phyloP scores from a whole-genome alignment of 92 coral and sea anemone genomes.

The Micromussa lordhowensis region DNA sequence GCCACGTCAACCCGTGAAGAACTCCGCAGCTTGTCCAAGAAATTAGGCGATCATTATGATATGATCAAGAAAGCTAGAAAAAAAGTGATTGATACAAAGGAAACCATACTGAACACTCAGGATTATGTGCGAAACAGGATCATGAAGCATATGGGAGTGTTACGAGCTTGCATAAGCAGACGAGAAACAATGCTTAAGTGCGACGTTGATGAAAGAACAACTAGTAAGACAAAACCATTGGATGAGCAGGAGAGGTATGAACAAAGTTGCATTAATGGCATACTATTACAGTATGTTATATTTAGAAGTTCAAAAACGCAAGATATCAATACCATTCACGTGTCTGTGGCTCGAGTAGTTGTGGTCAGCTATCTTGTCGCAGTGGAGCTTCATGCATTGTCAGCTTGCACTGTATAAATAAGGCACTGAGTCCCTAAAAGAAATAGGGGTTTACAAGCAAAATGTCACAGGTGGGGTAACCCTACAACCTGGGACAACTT shows the following conservation, averaged over 20 bases:
- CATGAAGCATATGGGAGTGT: constrained; percentile 59
- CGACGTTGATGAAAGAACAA: constrained; percentile 58
- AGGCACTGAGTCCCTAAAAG: no score
- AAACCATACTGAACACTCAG: constrained; percentile 56
- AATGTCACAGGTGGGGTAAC: no score
- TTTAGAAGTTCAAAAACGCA: no score
- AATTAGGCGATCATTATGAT: constrained; percentile 54
- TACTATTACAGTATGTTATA: no score
- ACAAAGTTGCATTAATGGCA: background rate
- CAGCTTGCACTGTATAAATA: no score
- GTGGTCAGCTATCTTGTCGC: no score
- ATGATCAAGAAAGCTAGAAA: constrained; percentile 65
- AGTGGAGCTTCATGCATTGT: no score
- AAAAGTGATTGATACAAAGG: constrained; percentile 49
- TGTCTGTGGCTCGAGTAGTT: background rate
- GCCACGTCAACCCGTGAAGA: constrained; percentile 78
- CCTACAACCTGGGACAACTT: no score
- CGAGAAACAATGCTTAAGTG: constrained; percentile 56
- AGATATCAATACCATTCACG: background rate
- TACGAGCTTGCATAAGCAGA: constrained; percentile 50
- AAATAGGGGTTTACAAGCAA: no score
- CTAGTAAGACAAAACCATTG: constrained; percentile 50
- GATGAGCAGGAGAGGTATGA: constrained; percentile 76
- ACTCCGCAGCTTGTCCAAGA: constrained; percentile 64
- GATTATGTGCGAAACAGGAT: constrained; percentile 54